Percentiles rank a stretch among this genome's conserved stretches.
These are phyloP conservation scores for Tiaroga cobitis DNA, from an alignment of 2,797 vertebrate species.

Conservation along the genomic window DNA sequence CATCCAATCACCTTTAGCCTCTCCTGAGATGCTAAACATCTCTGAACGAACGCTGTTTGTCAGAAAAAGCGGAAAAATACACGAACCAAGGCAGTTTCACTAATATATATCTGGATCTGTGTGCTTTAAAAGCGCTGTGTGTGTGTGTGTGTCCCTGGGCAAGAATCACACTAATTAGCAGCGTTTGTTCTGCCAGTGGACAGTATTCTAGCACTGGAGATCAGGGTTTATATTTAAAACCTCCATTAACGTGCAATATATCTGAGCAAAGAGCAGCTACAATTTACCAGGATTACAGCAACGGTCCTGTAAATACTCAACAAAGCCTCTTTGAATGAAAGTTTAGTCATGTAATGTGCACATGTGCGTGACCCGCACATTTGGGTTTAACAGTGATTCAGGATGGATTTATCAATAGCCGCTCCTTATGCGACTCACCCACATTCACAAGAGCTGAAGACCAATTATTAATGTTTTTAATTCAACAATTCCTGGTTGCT, in stretches of 20 bases:
- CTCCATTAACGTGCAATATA: not conserved
- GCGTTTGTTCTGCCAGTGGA: not conserved
- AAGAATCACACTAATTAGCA: not conserved
- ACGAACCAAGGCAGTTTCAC: not conserved
- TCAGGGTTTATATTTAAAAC: conserved; percentile 34
- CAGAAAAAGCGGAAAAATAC: not conserved
- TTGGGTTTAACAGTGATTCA: not conserved
- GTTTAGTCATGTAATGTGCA: not conserved
- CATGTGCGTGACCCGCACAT: not conserved
- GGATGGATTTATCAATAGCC: conserved; percentile 5
- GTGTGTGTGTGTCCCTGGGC: not conserved
- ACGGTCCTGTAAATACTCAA: conserved; percentile 14
- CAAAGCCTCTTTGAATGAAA: conserved; percentile 26
- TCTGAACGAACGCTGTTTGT: not conserved
- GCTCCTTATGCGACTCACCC: not conserved
- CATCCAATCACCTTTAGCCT: conserved; percentile 18
- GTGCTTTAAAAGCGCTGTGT: not conserved
- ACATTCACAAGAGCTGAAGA: not conserved
- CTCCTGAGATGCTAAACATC: not conserved
- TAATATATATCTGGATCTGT: not conserved
- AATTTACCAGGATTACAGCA: conserved; percentile 4
- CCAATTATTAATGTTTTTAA: not conserved
- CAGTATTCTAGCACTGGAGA: not conserved
- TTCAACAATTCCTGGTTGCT: not conserved
- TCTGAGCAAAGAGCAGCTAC: not conserved